Evolutionary conservation across 1,140 invertebrate species (phyloP), one percentile per base, ranked within the genome.

Genomic region (Macrobrachium nipponense): DNA sequence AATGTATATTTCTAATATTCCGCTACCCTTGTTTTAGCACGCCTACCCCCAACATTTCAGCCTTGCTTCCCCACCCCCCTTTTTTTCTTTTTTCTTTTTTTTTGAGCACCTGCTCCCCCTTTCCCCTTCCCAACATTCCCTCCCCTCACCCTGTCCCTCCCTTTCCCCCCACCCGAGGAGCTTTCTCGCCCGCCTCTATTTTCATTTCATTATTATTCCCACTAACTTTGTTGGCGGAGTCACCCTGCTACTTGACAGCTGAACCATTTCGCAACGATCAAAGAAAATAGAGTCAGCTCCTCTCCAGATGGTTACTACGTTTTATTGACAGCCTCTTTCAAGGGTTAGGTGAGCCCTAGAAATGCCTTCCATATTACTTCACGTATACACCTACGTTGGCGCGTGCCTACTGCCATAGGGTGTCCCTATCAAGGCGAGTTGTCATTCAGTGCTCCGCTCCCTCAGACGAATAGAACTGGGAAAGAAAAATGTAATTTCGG

Each of bases 261-360:
- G 81, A 82, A 82, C 72, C 81, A 76, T 82, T 82, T 82, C 81
- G 81, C 81, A 82, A 82, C 81, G 70, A 82, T 82, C 81, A 82
- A 82, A 82, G 81, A 82, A 82, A 82, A 82, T 82, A 82, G 27
- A 82, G 81, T 73, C 44, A 58, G 66, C 51, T 44, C 44, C 73
- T 51, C 8, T 58, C 43, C 18, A 5, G 17, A n/a, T 43, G n/a
- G 51, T 11, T 44, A 76, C 44, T 76, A 44, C 73, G 73, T 58
- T 76, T 76, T 51, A 76, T 76, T 76, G 68, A 70, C 68, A 70
- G 68, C 36, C 36, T 23, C 36, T 70, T 70, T 15, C 68, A 51
- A 51, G 51, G 51, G 51, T 51, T 51, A 51, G 64, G 18, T 27
- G 68, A 23, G 68, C 68, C 23, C 23, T 43, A 27, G 23, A 11